phyloP scores from a whole-genome alignment of 2,888 invertebrate species.

The Sinhomidia bicolor region DNA sequence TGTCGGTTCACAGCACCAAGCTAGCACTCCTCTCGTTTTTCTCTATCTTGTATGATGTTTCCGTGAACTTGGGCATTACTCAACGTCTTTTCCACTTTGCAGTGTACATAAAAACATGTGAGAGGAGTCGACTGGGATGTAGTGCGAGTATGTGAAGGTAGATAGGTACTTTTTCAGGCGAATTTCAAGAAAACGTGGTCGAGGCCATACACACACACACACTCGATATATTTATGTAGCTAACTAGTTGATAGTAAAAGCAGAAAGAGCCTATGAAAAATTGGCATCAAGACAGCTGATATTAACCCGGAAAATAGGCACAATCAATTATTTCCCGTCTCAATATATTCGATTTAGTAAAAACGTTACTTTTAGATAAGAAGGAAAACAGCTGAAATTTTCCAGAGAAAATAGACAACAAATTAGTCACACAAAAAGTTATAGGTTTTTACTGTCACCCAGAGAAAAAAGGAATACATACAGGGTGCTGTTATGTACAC shows the following conservation, averaged over 20 bases:
- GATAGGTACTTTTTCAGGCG: constrained; percentile 24
- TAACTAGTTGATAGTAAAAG: background rate
- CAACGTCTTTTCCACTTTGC: constrained; percentile 48
- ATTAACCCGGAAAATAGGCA: constrained; percentile 1
- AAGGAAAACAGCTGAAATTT: no score
- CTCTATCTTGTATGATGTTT: constrained; percentile 15
- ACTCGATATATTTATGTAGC: no score
- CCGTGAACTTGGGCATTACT: constrained; percentile 56
- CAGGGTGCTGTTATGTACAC: background rate
- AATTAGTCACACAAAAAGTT: no score
- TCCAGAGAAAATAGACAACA: no score
- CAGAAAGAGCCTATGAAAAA: constrained; percentile 26
- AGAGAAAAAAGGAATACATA: no score
- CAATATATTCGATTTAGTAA: no score
- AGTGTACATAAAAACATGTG: background rate
- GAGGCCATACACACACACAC: no score
- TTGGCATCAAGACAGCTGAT: constrained; percentile 36
- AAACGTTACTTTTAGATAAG: no score
- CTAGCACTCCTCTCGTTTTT: background rate
- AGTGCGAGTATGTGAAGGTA: background rate
- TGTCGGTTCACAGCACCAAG: no score
- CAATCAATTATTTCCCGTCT: no score
- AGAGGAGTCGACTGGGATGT: no score
- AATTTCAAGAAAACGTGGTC: background rate
- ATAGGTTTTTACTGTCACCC: no score